Evolutionary conservation across 2,797 vertebrate genomes (phyloP), one percentile per base, ranked within the genome.

Genomic region (Carcharodon carcharias): DNA sequence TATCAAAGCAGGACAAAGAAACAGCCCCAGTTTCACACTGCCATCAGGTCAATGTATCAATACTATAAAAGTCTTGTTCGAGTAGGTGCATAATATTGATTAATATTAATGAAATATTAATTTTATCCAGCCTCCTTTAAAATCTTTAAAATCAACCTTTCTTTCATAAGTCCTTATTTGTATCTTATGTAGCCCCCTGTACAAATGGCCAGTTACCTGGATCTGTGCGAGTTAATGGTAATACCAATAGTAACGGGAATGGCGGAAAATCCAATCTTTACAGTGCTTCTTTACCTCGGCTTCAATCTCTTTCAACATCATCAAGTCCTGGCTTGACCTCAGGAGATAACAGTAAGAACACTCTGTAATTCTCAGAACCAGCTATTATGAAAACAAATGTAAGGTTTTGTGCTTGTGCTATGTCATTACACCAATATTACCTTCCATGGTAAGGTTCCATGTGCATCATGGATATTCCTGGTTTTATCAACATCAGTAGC

Each of bases 281-380:
- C 96, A 98, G 98, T 97, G 98, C 99, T 77, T 97, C 98, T 65
- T 97, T 98, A 40, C 97, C 98, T 96, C 97, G 97, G 40, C 97
- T 99, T 77, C 96, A 98, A 67, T 97, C 98, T 97, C 98, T 98
- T 95, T 97, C 97, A 0, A 98, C 98, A 63, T 98, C 98, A 85
- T 98, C 98, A 96, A 97, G 98, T 96, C 97, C 98, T 96, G 98
- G 98, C 85, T 98, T 98, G 97, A 97, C 98, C 96, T 96, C 98
- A 96, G 96, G 98, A 96, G 98, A 99, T 96, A 98, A 98, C 97
- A 99, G 98, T 98, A 98, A 98, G 96, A 26, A 56, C 26, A 23
- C 96, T 96, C 12, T 96, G 96, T 0, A 54, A 95, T 54, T 35
- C 26, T 73, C 12, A 35, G 50, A 1, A 54, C 26, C 14, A 26